A percentile compares a stretch with the other conserved stretches of the same genome.
These are phyloP conservation scores for Heliconius erato DNA, from an alignment of 2,888 invertebrate species.

Conservation along the genomic window DNA sequence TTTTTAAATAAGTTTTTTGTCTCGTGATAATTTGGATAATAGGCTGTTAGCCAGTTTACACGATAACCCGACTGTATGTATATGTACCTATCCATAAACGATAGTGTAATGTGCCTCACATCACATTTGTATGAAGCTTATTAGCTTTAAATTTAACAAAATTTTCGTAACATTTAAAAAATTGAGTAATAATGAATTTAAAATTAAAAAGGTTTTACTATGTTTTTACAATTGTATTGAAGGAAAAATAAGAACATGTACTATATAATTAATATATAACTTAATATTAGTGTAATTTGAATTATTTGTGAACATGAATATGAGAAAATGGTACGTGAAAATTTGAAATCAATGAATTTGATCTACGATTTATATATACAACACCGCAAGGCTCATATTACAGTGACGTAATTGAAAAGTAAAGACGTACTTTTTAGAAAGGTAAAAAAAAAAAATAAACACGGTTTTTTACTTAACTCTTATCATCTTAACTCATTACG, in stretches of 20 bases:
- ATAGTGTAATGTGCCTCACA: background rate
- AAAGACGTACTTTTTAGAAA: no score
- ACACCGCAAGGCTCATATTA: no score
- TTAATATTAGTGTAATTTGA: background rate
- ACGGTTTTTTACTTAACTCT: no score
- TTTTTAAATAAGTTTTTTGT: no score
- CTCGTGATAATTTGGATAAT: no score
- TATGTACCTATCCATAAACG: background rate
- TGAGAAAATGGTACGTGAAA: background rate
- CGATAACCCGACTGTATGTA: background rate
- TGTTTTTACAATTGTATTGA: background rate
- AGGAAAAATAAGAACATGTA: background rate
- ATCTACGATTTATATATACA: background rate
- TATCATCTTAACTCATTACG: no score
- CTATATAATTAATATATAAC: background rate
- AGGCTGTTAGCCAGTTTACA: no score
- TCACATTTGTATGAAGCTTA: background rate
- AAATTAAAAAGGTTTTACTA: background rate
- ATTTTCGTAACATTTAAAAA: background rate
- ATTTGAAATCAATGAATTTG: background rate
- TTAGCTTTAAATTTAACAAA: background rate
- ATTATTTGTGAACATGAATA: background rate
- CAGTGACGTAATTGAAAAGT: no score
- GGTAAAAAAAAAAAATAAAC: no score
- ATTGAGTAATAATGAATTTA: background rate